A percentile compares a stretch with the other conserved stretches of the same genome.
phyloP scores from a whole-genome alignment of 2,888 invertebrate species.

The Meloe dianella region DNA sequence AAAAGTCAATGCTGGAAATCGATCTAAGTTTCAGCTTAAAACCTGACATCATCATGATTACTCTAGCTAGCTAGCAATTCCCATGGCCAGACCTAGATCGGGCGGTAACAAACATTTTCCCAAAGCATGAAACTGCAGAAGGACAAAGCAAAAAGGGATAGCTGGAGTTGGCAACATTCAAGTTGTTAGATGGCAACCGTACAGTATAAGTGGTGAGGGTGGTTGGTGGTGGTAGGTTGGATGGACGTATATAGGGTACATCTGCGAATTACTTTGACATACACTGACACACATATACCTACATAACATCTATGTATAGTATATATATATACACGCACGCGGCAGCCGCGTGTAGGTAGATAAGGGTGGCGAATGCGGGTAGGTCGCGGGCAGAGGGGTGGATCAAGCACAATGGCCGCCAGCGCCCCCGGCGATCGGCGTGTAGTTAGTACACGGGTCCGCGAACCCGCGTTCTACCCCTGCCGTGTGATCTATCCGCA shows the following conservation, averaged over 20 bases:
- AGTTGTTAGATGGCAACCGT: not conserved
- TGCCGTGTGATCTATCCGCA: slow-evolving; percentile 41
- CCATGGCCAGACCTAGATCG: slow-evolving; percentile 21
- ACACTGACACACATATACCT: slow-evolving; percentile 33
- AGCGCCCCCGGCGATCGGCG: slow-evolving; percentile 36
- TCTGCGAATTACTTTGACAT: slow-evolving; percentile 41
- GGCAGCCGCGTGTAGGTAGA: slow-evolving; percentile 38
- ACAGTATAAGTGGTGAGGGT: not conserved
- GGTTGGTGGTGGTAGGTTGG: slow-evolving; percentile 21
- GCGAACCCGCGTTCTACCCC: slow-evolving; percentile 40
- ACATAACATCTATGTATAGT: slow-evolving; percentile 19
- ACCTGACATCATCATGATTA: slow-evolving; percentile 31
- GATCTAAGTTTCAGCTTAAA: slow-evolving; percentile 24
- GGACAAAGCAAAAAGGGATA: slow-evolving; percentile 12
- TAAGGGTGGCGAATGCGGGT: slow-evolving; percentile 35
- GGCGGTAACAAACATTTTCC: slow-evolving; percentile 31
- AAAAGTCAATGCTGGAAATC: slow-evolving; percentile 26
- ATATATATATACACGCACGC: slow-evolving; percentile 17
- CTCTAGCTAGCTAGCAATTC: slow-evolving; percentile 27
- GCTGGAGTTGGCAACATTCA: slow-evolving; percentile 20
- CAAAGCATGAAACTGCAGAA: slow-evolving; percentile 21
- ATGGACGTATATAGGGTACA: slow-evolving; percentile 28
- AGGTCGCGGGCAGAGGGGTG: slow-evolving; percentile 18
- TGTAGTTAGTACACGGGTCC: slow-evolving; percentile 37
- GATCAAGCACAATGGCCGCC: slow-evolving; percentile 38